Evolutionary conservation across 2,797 vertebrate genomes (phyloP).

Genomic region (Neopelma chrysocephalum): DNA sequence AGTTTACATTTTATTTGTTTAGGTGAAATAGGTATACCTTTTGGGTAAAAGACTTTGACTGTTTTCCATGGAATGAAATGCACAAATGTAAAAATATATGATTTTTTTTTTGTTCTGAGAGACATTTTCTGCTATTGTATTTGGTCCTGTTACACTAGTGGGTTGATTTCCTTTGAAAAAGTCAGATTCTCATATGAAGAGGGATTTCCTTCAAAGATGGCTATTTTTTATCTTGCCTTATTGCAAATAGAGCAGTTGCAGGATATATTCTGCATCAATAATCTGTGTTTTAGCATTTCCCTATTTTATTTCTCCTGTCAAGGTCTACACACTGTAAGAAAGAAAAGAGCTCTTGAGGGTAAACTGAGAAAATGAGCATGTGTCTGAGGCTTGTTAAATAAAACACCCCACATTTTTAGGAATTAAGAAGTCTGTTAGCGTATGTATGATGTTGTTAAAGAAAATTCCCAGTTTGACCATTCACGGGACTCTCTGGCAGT

Average conservation of each 20-base stretch:
- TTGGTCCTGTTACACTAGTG: background rate
- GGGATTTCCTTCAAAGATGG: background rate
- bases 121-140: background rate
- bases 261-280: background rate
- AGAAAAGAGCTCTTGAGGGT: background rate
- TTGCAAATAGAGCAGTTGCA: background rate
- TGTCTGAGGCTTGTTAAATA: background rate
- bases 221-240: background rate
- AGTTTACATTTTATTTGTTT: background rate
- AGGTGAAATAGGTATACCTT: background rate
- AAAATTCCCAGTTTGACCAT: background rate
- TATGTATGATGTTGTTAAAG: background rate
- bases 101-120: background rate
- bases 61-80: background rate
- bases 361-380: background rate
- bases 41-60: background rate
- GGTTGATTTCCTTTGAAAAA: conserved; percentile 27
- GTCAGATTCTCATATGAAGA: background rate
- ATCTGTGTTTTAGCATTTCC: background rate
- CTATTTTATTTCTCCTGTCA: background rate
- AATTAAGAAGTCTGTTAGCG: background rate
- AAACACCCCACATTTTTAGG: background rate
- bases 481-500: background rate
- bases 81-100: background rate
- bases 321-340: background rate